Conservation (phyloP, 2,888 invertebrate genomes). For the Rotaria magnacalcarata region DNA sequence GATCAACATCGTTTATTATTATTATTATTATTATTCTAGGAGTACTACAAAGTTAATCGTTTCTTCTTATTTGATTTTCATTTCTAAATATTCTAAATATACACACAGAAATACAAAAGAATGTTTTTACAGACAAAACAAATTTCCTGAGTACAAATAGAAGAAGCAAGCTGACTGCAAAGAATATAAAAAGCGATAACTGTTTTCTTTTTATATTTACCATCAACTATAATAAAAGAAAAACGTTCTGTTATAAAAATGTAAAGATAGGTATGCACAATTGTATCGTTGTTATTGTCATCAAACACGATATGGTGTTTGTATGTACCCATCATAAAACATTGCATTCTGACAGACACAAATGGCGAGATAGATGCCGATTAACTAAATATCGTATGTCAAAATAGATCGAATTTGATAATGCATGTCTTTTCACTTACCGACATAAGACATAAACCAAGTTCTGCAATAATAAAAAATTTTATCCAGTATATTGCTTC, state of each 20-base stretch:
- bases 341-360: conserved; percentile 13
- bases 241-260: not conserved
- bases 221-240: not conserved
- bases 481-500: not conserved
- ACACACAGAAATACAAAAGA: not conserved
- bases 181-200: not conserved
- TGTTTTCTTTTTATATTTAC: not conserved
- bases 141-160: not conserved
- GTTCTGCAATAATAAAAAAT: not conserved
- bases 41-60: not conserved
- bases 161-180: not conserved
- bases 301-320: not conserved
- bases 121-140: not conserved
- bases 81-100: conserved; percentile 16
- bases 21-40: not conserved
- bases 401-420: too few species aligned
- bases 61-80: not conserved
- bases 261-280: not conserved
- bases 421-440: not conserved
- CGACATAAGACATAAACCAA: not conserved
- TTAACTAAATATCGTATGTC: not conserved
- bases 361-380: not conserved
- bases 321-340: conserved; percentile 11
- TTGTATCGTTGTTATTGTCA: not conserved
- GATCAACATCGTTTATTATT: not conserved